Evolutionary conservation across 53 echinoderm and acorn worm genomes (phyloP).

Genomic region (Echinometra lucunter): DNA sequence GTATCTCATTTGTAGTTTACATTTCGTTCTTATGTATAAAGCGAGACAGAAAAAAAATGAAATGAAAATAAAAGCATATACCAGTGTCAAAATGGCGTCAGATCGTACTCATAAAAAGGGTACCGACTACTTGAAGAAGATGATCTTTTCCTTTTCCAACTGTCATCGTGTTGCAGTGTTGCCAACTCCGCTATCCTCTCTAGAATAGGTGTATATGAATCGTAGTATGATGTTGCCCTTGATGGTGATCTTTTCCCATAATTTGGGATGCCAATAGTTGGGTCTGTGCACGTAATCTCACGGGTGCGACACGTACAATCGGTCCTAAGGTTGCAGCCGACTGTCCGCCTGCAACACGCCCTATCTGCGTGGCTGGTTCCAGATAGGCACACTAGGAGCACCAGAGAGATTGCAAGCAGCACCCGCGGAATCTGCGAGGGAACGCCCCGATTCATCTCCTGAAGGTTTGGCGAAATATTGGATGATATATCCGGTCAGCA

Average conservation of each 20-base stretch:
- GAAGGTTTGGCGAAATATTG: neutral
- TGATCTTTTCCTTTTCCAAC: conserved; percentile 49
- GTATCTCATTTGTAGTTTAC: conserved; percentile 55
- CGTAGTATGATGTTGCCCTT: conserved; percentile 17
- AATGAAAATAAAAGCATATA: conserved; percentile 37
- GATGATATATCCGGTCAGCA: neutral
- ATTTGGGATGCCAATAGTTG: conserved; percentile 70
- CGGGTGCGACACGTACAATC: conserved; percentile 75
- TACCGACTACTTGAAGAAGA: conserved; percentile 43
- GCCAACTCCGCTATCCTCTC: conserved; percentile 55
- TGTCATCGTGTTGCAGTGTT: conserved; percentile 42
- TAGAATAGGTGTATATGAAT: conserved; percentile 39
- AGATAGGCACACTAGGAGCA: conserved; percentile 63
- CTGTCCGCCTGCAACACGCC: conserved; percentile 74
- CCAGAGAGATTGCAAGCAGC: conserved; percentile 57
- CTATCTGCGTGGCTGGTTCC: conserved; percentile 70
- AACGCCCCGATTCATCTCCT: conserved; percentile 66
- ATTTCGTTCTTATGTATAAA: conserved; percentile 44
- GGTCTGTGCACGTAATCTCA: conserved; percentile 73
- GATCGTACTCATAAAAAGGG: conserved; percentile 50
- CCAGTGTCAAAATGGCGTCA: conserved; percentile 63
- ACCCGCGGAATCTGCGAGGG: conserved; percentile 66
- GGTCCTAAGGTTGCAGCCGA: conserved; percentile 72
- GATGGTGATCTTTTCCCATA: conserved; percentile 74
- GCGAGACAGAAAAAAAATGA: neutral